Base-by-base conservation (phyloP, 2,888 invertebrate genomes). In the Dexiosoma caninum region DNA sequence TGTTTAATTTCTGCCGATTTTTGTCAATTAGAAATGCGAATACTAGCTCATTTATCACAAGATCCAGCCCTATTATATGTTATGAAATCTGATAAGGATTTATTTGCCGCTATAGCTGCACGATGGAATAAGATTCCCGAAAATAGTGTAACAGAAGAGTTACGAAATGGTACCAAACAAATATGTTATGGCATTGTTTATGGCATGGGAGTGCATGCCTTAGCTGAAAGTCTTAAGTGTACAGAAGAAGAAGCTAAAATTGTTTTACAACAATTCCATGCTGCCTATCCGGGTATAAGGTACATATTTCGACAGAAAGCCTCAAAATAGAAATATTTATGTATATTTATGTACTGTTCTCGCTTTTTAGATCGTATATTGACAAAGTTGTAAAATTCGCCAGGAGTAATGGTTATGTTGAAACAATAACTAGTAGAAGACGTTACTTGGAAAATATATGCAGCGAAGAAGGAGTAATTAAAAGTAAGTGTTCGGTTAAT, bases 101-200 rank as follows among this genome's bases (percentile, higher is more conserved):
- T 97, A 35, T 98, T 98, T 86, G 94, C 93, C 85, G 93, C 93
- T 53, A 95, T 98, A 69, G 97, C 98, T 0, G 94, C 97, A 0
- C 93, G 94, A 79, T 97, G 97, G 96, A 94, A 96, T 86, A 91
- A 92, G 59, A 91, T 95, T 14, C 83, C 92, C 0, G 93, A 93
- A 83, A 90, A 92, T 4, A 94, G 94, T 92, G 94, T 98, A 0
- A 94, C 94, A 42, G 93, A 94, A 71, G 92, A 93, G 74, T 92
- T 96, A 84, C 92, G 98, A 53, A 96, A 97, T 86, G 94, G 95
- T 86, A 95, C 97, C 4, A 98, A 98, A 90, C 94, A 97, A 91
- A 93, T 98, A 32, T 97, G 97, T 88, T 99, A 99, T 90, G 98
- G 97, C 6, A 97, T 99, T 86, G 95, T 99, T 74, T 99, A 99